Evolutionary conservation across 2,797 vertebrate species (phyloP), one percentile per base, ranked within the genome.

Genomic region (Acanthis flammea): DNA sequence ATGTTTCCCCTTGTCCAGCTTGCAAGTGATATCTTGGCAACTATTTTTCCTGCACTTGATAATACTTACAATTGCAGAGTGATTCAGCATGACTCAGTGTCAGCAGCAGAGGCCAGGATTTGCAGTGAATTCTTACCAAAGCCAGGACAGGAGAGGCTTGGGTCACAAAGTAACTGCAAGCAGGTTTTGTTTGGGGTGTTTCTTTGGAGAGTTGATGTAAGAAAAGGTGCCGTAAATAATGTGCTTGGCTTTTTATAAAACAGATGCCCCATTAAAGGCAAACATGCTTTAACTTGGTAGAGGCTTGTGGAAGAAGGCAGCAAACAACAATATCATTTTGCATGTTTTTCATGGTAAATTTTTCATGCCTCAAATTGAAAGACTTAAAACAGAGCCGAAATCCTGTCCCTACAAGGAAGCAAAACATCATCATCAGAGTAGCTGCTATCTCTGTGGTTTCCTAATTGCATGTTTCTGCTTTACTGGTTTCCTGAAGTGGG

Each of bases 361-460:
- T 58, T 70, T 31, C 18, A 66, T 31, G 55, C 82, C 89, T 86
- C 79, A 78, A 75, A 88, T 55, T 68, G 31, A 67, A 66, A 80
- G 75, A 54, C 51, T 87, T 71, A 63, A 75, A 90, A 11, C 23
- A 82, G 24, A 94, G 47, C 45, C 28, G 66, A 86, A 79, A 75
- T 58, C 54, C 27, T 81, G 84, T 62, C 66, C 71, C 62, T 94
- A 58, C 75, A 88, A 84, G 95, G 79, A 92, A 96, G 55, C 35
- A 72, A 86, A 95, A 51, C 5, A 8, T 58, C 81, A 58, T 71
- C 65, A 55, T 37, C 81, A 80, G 48, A 91, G 65, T 90, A 86
- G 89, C 70, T 88, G 78, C 88, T 91, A 50, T 86, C 89, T 92
- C 68, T 94, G 94, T 92, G 95, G 94, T 95, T 96, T 96, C 66